Percentiles rank a stretch among this genome's conserved stretches.
Conservation (phyloP, 2,797 vertebrate genomes). For the Masticophis lateralis region DNA sequence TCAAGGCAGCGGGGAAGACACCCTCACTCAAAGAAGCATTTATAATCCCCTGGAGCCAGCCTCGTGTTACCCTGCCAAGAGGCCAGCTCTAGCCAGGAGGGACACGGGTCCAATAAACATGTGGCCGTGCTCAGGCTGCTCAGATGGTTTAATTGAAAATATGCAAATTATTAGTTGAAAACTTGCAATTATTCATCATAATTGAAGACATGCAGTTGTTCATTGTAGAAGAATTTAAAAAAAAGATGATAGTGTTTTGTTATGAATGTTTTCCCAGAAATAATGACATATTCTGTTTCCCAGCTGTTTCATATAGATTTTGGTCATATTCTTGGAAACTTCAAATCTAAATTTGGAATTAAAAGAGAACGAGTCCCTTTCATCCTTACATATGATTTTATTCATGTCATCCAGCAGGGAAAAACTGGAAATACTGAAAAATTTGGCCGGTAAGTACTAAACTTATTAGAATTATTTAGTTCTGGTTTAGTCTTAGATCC, state of each 20-base stretch:
- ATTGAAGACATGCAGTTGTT: background rate
- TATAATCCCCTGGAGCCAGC: too few species aligned
- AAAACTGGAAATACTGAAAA: slow-evolving; percentile 97
- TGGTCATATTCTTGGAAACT: slow-evolving; percentile 98
- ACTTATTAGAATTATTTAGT: background rate
- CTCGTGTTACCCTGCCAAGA: too few species aligned
- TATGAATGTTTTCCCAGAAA: background rate
- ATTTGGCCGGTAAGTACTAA: slow-evolving; percentile 84
- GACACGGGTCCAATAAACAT: too few species aligned
- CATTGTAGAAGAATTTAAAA: background rate
- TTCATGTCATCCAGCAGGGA: slow-evolving; percentile 98
- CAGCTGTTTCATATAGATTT: slow-evolving; percentile 99
- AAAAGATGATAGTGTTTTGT: background rate
- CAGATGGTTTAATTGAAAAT: background rate
- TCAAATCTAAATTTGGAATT: slow-evolving; percentile 99
- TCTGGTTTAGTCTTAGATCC: background rate
- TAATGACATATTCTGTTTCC: slow-evolving; percentile 36
- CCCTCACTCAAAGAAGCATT: too few species aligned
- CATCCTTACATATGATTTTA: slow-evolving; percentile 99
- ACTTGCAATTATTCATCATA: background rate
- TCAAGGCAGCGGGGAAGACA: too few species aligned
- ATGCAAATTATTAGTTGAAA: background rate
- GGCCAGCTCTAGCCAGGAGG: too few species aligned
- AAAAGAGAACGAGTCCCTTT: slow-evolving; percentile 98
- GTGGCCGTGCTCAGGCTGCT: too few species aligned